Evolutionary conservation across 1,140 invertebrate genomes (phyloP).

Genomic region (Sinonovacula constricta): DNA sequence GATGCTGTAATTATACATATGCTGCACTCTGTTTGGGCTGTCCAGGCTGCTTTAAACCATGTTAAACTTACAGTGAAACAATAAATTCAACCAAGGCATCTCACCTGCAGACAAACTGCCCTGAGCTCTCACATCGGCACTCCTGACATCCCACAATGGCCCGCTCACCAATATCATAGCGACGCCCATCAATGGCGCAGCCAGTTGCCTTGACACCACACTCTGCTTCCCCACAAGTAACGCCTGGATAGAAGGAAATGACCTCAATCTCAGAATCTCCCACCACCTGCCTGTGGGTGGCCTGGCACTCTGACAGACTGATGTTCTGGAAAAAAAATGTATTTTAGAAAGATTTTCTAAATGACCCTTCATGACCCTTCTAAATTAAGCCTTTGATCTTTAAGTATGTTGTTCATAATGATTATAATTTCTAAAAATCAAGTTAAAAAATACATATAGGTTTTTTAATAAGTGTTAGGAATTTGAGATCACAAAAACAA

Average conservation of each 20-base stretch:
- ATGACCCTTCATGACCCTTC: no score
- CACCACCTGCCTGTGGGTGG: conserved; percentile 63
- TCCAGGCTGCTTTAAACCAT: no score
- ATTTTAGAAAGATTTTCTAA: no score
- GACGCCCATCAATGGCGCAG: conserved; percentile 60
- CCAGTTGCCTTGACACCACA: conserved; percentile 54
- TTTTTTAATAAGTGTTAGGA: no score
- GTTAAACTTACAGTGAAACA: no score
- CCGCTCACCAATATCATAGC: conserved; percentile 58
- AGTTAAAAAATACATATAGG: no score
- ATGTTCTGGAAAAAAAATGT: conserved; percentile 62
- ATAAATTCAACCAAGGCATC: no score
- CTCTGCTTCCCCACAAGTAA: conserved; percentile 65
- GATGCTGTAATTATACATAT: no score
- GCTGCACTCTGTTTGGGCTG: no score
- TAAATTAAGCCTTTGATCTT: neutral
- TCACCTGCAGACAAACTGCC: conserved; percentile 69
- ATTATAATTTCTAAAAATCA: no score
- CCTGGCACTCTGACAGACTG: conserved; percentile 67
- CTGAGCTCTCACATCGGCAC: conserved; percentile 66
- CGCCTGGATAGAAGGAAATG: conserved; percentile 69
- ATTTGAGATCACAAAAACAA: no score
- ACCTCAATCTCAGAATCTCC: conserved; percentile 67
- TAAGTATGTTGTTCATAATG: neutral
- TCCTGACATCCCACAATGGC: conserved; percentile 68